A percentile compares a stretch with the other conserved stretches of the same genome.
These are phyloP conservation scores for Euleptes europaea DNA, from an alignment of 2,113 vertebrate genomes.

Conservation along the genomic window DNA sequence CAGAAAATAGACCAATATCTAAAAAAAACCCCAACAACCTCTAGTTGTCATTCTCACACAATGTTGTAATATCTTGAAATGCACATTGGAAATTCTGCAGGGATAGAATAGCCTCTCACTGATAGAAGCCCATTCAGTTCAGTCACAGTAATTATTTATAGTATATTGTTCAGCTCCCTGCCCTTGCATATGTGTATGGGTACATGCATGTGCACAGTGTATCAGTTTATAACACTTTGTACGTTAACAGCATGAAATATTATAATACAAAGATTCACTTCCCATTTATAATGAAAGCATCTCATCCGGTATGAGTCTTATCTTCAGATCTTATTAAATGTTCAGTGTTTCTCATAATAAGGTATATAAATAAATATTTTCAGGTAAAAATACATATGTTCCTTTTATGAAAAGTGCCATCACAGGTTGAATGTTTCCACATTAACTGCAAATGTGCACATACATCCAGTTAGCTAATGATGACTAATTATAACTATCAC, in stretches of 20 bases:
- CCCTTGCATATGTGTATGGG: too few species aligned
- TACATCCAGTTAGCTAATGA: constrained; percentile 5
- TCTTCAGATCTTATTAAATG: background rate
- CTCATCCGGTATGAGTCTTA: background rate
- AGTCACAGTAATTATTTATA: background rate
- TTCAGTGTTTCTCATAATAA: background rate
- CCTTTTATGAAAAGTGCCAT: constrained; percentile 20
- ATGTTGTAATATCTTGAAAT: background rate
- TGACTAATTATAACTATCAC: background rate
- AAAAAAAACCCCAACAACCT: background rate
- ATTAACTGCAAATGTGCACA: background rate
- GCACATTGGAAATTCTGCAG: background rate
- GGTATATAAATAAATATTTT: background rate
- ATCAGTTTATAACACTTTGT: background rate
- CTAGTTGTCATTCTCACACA: background rate
- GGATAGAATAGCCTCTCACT: background rate
- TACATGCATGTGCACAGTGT: background rate
- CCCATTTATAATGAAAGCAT: background rate
- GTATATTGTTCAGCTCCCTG: too few species aligned
- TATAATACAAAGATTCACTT: background rate
- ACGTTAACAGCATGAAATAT: background rate
- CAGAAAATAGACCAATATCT: background rate
- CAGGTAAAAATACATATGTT: background rate
- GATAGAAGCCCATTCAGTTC: background rate
- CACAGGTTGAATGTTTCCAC: background rate